A percentile compares a stretch with the other conserved stretches of the same genome.
Conservation (phyloP, 1,140 invertebrate genomes). For the Mamestra configurata region DNA sequence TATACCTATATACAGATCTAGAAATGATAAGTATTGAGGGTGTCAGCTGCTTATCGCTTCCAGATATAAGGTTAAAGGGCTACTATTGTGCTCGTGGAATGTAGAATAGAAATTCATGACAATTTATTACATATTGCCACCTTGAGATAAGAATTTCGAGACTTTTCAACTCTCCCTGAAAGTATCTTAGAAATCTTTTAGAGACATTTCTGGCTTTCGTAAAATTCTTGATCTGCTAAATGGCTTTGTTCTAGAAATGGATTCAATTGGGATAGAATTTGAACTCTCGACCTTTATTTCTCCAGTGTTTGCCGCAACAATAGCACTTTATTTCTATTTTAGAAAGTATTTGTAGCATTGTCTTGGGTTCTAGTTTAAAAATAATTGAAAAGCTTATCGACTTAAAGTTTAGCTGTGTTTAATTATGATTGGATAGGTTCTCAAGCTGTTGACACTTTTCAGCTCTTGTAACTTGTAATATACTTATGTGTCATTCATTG, state of each 20-base stretch:
- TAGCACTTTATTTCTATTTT: conserved; percentile 13
- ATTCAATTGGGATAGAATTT: conserved; percentile 22
- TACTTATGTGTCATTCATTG: not conserved
- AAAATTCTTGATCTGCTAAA: conserved; percentile 7
- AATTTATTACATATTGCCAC: conserved; percentile 27
- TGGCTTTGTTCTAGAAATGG: not conserved
- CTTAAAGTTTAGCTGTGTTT: not conserved
- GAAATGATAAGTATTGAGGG: conserved; percentile 41
- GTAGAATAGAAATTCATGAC: conserved; percentile 42
- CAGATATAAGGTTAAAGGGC: conserved; percentile 25
- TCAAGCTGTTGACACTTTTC: not conserved
- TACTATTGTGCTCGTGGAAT: conserved; percentile 35
- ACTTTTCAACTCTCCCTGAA: not conserved
- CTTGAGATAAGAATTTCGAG: conserved; percentile 36
- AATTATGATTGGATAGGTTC: too few species aligned
- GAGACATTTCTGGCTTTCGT: not conserved
- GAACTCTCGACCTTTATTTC: conserved; percentile 1
- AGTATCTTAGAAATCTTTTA: conserved; percentile 1
- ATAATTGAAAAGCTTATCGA: not conserved
- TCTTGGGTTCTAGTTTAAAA: not conserved
- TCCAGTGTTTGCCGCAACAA: not conserved
- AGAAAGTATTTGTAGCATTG: not conserved
- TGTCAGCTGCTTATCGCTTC: conserved; percentile 39
- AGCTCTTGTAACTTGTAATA: not conserved
- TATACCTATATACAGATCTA: conserved; percentile 30